phyloP scores from a whole-genome alignment of 2,888 invertebrate species.

The Phengaris alcon region DNA sequence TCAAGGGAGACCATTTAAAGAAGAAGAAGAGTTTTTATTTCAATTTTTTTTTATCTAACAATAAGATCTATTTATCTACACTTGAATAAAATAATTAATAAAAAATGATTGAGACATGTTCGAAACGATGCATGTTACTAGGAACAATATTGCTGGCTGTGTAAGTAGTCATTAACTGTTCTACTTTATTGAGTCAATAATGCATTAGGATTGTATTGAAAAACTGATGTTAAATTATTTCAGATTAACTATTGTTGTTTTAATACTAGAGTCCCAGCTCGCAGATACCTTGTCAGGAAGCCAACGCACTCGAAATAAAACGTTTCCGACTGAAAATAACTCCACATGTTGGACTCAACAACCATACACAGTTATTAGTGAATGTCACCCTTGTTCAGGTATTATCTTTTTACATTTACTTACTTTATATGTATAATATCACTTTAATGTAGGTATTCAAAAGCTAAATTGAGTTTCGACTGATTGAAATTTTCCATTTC shows the following conservation, averaged over 20 bases:
- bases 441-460: too few species aligned
- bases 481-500: too few species aligned
- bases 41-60: too few species aligned
- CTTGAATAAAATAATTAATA: background rate
- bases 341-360: conserved; percentile 88
- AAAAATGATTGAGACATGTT: conserved; percentile 90
- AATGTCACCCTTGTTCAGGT: conserved; percentile 93
- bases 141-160: conserved; percentile 87
- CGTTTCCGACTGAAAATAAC: conserved; percentile 86
- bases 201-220: background rate
- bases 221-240: conserved; percentile 46
- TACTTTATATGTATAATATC: background rate
- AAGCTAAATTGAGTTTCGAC: too few species aligned
- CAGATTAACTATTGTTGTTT: conserved; percentile 88
- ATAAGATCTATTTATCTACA: background rate
- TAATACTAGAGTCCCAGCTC: conserved; percentile 88
- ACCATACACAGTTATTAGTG: conserved; percentile 83
- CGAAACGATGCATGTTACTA: conserved; percentile 89
- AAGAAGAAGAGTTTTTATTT: too few species aligned
- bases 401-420: conserved; percentile 33
- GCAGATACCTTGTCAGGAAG: conserved; percentile 78
- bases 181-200: background rate
- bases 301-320: conserved; percentile 79
- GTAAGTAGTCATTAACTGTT: conserved; percentile 70
- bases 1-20: too few species aligned